Evolutionary conservation across 2,113 vertebrate genomes (phyloP), one percentile per base, ranked within the genome.

Genomic region (Euleptes europaea): DNA sequence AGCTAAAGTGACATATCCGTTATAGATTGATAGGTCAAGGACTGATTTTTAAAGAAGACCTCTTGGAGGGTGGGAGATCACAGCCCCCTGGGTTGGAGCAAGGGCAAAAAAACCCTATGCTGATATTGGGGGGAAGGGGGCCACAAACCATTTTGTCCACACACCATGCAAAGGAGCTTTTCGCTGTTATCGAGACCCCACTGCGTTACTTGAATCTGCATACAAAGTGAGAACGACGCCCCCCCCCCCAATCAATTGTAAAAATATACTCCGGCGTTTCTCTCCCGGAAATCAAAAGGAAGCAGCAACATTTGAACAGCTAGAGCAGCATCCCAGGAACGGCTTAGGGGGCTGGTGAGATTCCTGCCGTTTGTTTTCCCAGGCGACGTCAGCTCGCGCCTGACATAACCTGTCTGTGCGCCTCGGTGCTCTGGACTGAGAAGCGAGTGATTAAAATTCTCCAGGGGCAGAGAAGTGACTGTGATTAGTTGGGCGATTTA

Each of bases 271-370:
- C 77, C 47, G 1, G 0, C 65, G 42, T 42, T 21, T 26, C 15
- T 11, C 0, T 0, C 35, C 33, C 79, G 1, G 14, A 28, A 28
- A 57, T 0, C 38, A 5, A 42, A 75, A 26, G 0, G 12, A 85
- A 71, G 71, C 5, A 1, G 57, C 11, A 5, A 33, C 49, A 49
- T 42, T 38, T 49, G 67, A 26, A n/a, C 54, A 51, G 8, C 76
- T 82, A n/a, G 14, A 42, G 60, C 73, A 15, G 23, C 10, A 42
- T 49, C 9, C 26, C 42, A 13, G 49, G 47, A 19, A 51, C 2
- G 19, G 44, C 5, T 3, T 1, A 31, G 8, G 15, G 8, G 57
- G 28, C 31, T 15, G 13, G 40, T 38, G 44, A 44, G 15, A 28
- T n/a, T 4, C 17, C 3, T 70, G 19, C 54, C 33, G 67, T n/a